Conservation (phyloP, 2,888 invertebrate genomes). For the Serrognathus titanus region DNA sequence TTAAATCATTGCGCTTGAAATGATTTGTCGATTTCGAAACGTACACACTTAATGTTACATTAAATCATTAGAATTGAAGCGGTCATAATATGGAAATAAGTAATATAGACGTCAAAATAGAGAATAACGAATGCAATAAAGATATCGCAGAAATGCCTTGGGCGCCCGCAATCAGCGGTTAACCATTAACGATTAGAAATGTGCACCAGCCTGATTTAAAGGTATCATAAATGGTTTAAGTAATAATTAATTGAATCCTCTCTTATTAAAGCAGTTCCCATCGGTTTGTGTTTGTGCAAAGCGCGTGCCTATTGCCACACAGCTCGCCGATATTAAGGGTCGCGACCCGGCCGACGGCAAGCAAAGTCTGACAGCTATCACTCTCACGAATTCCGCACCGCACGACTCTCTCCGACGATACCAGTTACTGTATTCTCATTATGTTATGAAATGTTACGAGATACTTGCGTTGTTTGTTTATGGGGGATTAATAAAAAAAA, state of each 20-base stretch:
- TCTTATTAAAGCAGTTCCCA: not conserved
- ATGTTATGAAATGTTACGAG: no score
- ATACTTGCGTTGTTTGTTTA: not conserved
- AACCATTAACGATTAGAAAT: no score
- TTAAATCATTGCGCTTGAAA: no score
- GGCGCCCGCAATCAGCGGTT: not conserved
- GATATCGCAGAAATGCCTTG: not conserved
- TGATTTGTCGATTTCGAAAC: no score
- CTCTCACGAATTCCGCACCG: slow-evolving; percentile 25
- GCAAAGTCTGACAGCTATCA: slow-evolving; percentile 34
- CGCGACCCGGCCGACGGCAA: slow-evolving; percentile 27
- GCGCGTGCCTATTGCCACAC: not conserved
- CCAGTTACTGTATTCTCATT: not conserved
- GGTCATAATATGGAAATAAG: no score
- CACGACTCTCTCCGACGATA: not conserved
- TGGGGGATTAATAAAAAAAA: not conserved
- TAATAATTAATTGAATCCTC: not conserved
- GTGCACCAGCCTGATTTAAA: not conserved
- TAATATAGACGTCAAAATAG: no score
- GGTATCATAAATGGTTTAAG: not conserved
- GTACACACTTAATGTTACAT: no score
- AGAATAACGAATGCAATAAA: not conserved
- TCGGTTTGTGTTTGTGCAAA: not conserved
- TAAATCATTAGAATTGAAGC: no score
- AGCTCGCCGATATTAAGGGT: slow-evolving; percentile 16